Conservation (phyloP, 92 coral and sea anemone species). For the Porites divaricata region DNA sequence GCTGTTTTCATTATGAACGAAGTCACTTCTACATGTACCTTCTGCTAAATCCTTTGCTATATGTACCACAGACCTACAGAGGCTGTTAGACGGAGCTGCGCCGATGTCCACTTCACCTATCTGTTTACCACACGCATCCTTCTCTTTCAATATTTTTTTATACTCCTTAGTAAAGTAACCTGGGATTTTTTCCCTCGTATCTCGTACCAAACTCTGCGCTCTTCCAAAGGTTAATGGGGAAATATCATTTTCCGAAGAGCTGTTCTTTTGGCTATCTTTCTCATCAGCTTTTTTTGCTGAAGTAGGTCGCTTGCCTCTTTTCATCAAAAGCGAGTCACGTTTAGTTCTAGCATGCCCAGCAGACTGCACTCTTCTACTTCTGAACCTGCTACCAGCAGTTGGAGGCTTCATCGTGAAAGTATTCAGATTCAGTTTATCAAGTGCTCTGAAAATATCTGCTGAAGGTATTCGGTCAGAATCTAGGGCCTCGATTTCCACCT, state of each 20-base stretch:
- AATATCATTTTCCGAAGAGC: neutral
- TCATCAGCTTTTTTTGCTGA: constrained; percentile 27
- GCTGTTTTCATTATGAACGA: neutral
- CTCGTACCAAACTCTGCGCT: constrained; percentile 28
- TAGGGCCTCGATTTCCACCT: constrained; percentile 37
- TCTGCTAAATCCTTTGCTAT: neutral
- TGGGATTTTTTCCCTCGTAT: constrained; percentile 52
- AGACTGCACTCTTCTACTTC: constrained; percentile 54
- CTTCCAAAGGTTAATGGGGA: neutral
- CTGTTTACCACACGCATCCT: neutral
- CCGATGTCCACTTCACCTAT: neutral
- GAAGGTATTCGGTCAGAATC: constrained; percentile 81
- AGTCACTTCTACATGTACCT: neutral
- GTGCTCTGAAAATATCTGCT: constrained; percentile 62
- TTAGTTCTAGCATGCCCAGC: constrained; percentile 58
- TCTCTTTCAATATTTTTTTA: constrained; percentile 34
- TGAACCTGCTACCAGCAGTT: neutral
- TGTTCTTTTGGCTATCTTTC: neutral
- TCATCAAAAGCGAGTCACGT: constrained; percentile 2
- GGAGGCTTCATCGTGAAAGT: constrained; percentile 45
- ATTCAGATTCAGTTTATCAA: constrained; percentile 70
- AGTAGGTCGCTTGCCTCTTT: constrained; percentile 23
- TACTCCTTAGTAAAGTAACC: constrained; percentile 81
- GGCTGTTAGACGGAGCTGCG: neutral
- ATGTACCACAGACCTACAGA: neutral